A percentile compares a stretch with the other conserved stretches of the same genome.
Evolutionary conservation across 2,888 invertebrate genomes (phyloP).

Genomic region (Criorhina ranunculi): DNA sequence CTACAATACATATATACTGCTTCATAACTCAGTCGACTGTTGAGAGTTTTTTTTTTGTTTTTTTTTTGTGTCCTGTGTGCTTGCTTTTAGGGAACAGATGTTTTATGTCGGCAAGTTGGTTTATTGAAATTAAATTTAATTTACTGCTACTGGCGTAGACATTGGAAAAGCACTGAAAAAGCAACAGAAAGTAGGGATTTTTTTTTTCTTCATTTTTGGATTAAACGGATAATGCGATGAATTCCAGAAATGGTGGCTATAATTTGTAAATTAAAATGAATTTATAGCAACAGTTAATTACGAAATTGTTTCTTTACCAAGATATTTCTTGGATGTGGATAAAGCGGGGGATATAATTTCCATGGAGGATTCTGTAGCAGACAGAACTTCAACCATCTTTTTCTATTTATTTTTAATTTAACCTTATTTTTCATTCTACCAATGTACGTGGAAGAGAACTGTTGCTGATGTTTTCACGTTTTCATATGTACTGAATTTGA

Average conservation of each 20-base stretch:
- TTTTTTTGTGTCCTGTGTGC: not conserved
- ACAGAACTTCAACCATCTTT: too few relatives aligned
- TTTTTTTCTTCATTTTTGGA: not conserved
- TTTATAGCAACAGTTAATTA: conserved; percentile 48
- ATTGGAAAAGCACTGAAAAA: not conserved
- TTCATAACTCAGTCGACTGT: conserved; percentile 20
- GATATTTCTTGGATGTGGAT: not conserved
- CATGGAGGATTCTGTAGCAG: not conserved
- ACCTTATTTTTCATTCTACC: too few relatives aligned
- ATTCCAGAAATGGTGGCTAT: conserved; percentile 34
- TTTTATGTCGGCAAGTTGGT: conserved; percentile 39
- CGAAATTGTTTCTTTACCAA: not conserved
- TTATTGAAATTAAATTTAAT: conserved; percentile 67
- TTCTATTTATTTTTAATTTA: too few relatives aligned
- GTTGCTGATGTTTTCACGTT: too few relatives aligned
- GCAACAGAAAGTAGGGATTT: not conserved
- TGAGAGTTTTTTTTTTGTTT: not conserved
- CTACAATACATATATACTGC: not conserved
- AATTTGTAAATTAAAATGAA: conserved; percentile 39
- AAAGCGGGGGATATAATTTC: not conserved
- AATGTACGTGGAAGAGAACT: too few relatives aligned
- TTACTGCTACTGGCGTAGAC: conserved; percentile 24
- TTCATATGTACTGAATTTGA: too few relatives aligned
- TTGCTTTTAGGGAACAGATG: conserved; percentile 41
- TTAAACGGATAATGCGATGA: conserved; percentile 50